Base-by-base conservation (phyloP, 2,888 invertebrate species). In the Cetonia aurata region DNA sequence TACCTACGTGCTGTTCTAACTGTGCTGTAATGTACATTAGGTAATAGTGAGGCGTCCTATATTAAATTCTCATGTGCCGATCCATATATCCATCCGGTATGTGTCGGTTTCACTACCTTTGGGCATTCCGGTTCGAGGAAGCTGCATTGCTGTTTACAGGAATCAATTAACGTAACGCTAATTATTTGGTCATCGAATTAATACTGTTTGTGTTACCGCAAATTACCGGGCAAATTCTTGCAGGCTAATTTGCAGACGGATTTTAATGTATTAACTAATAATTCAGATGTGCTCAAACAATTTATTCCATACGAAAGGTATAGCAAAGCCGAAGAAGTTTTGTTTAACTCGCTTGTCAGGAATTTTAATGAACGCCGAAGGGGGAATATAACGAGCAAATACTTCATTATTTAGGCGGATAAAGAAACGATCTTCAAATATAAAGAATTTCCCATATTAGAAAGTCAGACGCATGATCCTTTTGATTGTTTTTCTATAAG, bases 121-220 rank as follows among this genome's bases (percentile, higher is more conserved):
- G 77, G 73, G 77, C 73, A 75, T 77, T 75, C 75, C 77, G 71
- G 73, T 74, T 72, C 74, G 72, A 60, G 48, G 48, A 74, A 73
- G 25, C 75, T 74, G 76, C 75, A 78, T 71, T 79, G 76, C 78
- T 74, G 77, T 74, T 77, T 78, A 75, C 79, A 76, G 77, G 76
- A 81, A 80, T 80, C 80, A 81, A 81, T 81, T 81, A 79, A 77
- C 79, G 79, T 78, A 76, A 78, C 75, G 76, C 76, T 78, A 79
- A 81, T 81, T 75, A 73, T 80, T 80, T 81, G 62, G 62, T 67
- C 57, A 25, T 70, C 66, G 65, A 59, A 69, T 69, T 69, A 67
- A 67, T 55, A 41, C 25, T 67, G 60, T 33, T 46, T 46, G 48
- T 46, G 46, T 48, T 48, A n/a, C 60, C 60, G 17, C 60, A 60